phyloP scores from a whole-genome alignment of 2,113 vertebrate genomes.

The Castor canadensis region DNA sequence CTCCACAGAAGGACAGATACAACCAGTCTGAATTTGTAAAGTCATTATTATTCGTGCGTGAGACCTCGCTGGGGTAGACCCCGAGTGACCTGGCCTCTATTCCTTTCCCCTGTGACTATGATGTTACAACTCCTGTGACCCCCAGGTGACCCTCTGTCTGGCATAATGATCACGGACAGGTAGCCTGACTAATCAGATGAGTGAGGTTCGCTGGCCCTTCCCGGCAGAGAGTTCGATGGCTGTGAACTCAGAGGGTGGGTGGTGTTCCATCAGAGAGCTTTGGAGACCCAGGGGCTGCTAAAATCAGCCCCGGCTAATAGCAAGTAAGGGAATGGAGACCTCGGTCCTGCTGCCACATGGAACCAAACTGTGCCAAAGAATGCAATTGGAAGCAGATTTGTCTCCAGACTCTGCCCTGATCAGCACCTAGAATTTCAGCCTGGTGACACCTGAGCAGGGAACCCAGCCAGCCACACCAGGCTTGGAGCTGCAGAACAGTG shows the following conservation, averaged over 20 bases:
- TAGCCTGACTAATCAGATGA: neutral
- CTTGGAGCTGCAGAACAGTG: neutral
- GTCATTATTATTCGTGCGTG: neutral
- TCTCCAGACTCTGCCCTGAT: neutral
- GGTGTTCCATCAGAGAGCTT: neutral
- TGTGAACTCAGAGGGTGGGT: fast-evolving
- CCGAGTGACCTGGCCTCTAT: neutral
- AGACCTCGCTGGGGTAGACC: neutral
- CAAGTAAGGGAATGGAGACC: neutral
- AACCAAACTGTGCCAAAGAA: neutral
- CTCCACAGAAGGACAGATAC: fast-evolving
- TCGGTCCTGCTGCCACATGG: fast-evolving
- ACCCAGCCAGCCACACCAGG: neutral
- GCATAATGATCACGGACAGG: no score
- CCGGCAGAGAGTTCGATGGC: neutral
- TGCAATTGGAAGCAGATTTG: neutral
- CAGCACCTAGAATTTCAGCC: neutral
- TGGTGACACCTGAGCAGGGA: neutral
- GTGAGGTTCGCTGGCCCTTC: neutral
- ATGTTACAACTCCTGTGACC: neutral
- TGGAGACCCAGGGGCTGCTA: neutral
- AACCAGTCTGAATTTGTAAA: neutral
- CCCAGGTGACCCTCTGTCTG: no score
- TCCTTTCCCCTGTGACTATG: neutral
- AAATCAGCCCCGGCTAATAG: neutral